Base-by-base conservation (phyloP, 53 echinoderm and acorn worm genomes). In the Stichopus horrens region DNA sequence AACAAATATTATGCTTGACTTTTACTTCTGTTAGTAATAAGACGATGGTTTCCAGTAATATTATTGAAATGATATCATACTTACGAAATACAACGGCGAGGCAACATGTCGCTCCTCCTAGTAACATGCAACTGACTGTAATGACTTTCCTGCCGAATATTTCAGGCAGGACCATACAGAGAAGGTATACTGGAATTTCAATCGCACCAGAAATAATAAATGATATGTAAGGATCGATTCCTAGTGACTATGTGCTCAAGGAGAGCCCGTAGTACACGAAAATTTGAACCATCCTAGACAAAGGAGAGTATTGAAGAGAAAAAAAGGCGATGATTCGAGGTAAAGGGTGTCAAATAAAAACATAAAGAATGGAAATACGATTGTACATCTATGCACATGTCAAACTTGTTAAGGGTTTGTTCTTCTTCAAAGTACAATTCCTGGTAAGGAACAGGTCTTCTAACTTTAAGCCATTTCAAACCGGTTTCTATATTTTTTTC, bases 231-330 rank as follows among this genome's bases (percentile, higher is more conserved):
- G 76, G 76, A 14, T 76, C 76, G 7, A 76, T 7, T 10, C 76
- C 76, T 4, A 76, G 51, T 4, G 76, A 76, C 23, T 52, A 76
- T 3, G 76, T 76, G 23, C 76, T 76, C 76, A 76, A 51, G 7
- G 76, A 51, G 23, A 76, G 37, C 9, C 76, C 76, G 51, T 76
- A 76, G 21, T 76, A 76, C 51, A 76, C 76, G 5, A 76, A 20
- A 76, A 6, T 76, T 4, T 76, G 76, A 76, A 76, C 76, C 7
- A 23, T 23, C 76, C 76, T 76, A 14, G 0, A 0, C 9, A 75
- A 75, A 37, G 37, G 37, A 37, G 37, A 2, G 37, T 67, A 67
- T 1, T 1, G n/a, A 67, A 67, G 11, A 14, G 68, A 11, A n/a
- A 37, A 37, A 37, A 37, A 37, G 37, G n/a, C 1, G n/a, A 14